Base-by-base conservation (phyloP, 2,113 vertebrate genomes). In the Chinchilla lanigera region DNA sequence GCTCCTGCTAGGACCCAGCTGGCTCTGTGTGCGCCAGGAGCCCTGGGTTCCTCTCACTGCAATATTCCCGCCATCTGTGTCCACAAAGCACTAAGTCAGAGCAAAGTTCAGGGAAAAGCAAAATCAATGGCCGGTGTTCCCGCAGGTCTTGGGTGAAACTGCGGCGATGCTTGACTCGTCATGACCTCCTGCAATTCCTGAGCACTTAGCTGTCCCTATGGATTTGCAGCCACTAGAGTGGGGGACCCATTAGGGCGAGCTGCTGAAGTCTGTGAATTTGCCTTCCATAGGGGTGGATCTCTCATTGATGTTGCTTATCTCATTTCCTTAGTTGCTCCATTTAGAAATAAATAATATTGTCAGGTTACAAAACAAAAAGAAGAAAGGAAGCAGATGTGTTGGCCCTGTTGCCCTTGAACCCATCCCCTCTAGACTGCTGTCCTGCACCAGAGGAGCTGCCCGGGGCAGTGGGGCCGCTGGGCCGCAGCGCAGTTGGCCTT, bases 301-400 rank as follows among this genome's bases (percentile, higher is more conserved):
- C 94, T 94, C 54, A 33, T 56, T 93, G 87, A 75, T 61, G 92
- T 77, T 75, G 52, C 50, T 85, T 89, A 87, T 93, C 87, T 94
- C 56, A 11, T 95, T 84, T 92, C 85, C 69, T 69, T 95, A 28
- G 16, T 60, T 93, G 58, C 38, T 93, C 54, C 80, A 63, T 47
- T 93, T 96, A 58, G 80, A 93, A 92, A 73, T 73, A 89, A 65
- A 92, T 78, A 78, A 80, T 69, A 92, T 19, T 24, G 71, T 87
- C 26, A 75, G 87, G 41, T 78, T 78, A 50, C 67, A 86, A 41
- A 89, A 60, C 38, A 26, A n/a, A 56, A 30, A 78, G 5, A 67
- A n/a, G 44, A 47, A 47, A 54, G 54, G 63, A 30, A 41, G 20
- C 38, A 84, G 81, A 41, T 5, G 0, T 6, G 3, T 26, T n/a